Evolutionary conservation across 1,140 invertebrate genomes (phyloP).

Genomic region (Orius laevigatus): DNA sequence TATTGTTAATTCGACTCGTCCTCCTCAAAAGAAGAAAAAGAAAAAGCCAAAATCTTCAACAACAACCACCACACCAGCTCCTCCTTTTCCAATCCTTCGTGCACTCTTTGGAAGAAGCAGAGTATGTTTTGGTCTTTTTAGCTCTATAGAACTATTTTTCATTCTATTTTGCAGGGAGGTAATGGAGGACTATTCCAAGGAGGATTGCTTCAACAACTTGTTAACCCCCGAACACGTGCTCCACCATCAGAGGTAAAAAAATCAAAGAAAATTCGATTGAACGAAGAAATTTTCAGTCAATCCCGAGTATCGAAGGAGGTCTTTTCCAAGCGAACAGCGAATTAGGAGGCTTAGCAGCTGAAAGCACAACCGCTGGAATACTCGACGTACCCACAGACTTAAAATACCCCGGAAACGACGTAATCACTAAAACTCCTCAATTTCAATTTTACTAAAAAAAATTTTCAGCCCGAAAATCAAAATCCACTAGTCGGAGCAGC

Average conservation of each 20-base stretch:
- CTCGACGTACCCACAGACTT: too few species aligned
- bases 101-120: slow-evolving; percentile 14
- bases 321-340: too few species aligned
- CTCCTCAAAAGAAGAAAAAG: slow-evolving; percentile 16
- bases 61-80: slow-evolving; percentile 12
- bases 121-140: slow-evolving; percentile 10
- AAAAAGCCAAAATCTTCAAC: slow-evolving; percentile 9
- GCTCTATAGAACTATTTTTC: background rate
- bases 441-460: too few species aligned
- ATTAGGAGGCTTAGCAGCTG: too few species aligned
- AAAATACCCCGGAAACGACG: too few species aligned
- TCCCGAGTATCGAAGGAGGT: too few species aligned
- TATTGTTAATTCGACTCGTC: slow-evolving; percentile 8
- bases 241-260: background rate
- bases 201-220: slow-evolving; percentile 1
- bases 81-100: slow-evolving; percentile 11
- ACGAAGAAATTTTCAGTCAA: too few species aligned
- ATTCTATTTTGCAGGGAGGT: slow-evolving; percentile 9
- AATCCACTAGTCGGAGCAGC: slow-evolving; percentile 40
- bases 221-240: background rate
- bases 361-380: too few species aligned
- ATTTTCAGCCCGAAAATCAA: background rate
- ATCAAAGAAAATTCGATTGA: too few species aligned
- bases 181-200: slow-evolving; percentile 4
- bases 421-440: too few species aligned